Percentiles rank a stretch among this genome's conserved stretches.
phyloP scores from a whole-genome alignment of 1,140 invertebrate genomes.

The Anthonomus grandis region DNA sequence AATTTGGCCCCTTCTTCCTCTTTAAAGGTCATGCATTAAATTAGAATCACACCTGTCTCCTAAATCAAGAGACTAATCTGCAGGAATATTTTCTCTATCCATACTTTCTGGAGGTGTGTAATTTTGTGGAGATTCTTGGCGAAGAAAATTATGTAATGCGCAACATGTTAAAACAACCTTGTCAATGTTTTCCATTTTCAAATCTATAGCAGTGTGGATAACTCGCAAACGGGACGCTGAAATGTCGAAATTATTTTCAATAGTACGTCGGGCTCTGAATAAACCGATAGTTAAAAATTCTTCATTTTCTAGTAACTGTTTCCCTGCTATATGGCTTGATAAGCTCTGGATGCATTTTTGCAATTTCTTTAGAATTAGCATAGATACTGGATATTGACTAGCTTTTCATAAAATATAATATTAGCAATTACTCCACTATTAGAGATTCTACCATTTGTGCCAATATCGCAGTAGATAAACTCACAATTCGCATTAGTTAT shows the following conservation, averaged over 20 bases:
- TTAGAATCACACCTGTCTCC: background rate
- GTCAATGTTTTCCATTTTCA: too few relatives aligned
- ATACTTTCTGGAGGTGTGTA: too few relatives aligned
- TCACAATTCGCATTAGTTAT: conserved; percentile 44
- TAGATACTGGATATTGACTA: conserved; percentile 1
- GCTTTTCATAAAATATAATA: conserved; percentile 33
- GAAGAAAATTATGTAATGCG: too few relatives aligned
- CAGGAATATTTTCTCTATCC: too few relatives aligned
- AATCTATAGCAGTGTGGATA: background rate
- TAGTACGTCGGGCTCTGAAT: too few relatives aligned
- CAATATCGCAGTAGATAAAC: conserved; percentile 43
- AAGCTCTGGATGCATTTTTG: background rate
- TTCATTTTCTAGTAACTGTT: background rate
- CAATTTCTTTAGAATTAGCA: conserved; percentile 9
- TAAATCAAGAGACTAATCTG: background rate
- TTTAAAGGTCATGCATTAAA: background rate
- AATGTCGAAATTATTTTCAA: background rate
- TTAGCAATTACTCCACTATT: conserved; percentile 43
- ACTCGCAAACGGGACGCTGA: background rate
- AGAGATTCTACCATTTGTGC: conserved; percentile 36
- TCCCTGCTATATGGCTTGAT: background rate
- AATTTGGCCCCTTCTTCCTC: background rate
- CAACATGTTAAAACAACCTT: too few relatives aligned
- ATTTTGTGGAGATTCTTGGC: too few relatives aligned
- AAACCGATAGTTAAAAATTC: background rate